Evolutionary conservation across 2,888 invertebrate genomes (phyloP).

Genomic region (Cyrtodaria siliqua): DNA sequence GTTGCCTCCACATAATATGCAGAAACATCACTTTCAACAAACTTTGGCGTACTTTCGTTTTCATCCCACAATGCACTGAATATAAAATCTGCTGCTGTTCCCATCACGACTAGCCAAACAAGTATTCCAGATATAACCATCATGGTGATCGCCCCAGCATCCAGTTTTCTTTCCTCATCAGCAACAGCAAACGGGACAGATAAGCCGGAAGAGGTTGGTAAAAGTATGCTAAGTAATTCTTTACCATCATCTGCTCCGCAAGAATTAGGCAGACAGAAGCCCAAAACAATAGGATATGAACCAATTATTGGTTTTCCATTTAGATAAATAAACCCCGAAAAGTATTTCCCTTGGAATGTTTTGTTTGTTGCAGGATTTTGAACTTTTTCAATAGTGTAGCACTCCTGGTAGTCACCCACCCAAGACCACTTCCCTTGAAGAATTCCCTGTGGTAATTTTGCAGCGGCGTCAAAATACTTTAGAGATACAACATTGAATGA

Average conservation of each 20-base stretch:
- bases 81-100: constrained; percentile 39
- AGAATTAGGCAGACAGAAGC: constrained; percentile 50
- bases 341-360: constrained; percentile 36
- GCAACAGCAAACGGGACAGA: constrained; percentile 7
- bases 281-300: constrained; percentile 17
- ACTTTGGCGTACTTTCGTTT: background rate
- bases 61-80: background rate
- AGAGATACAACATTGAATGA: background rate
- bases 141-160: constrained; percentile 26
- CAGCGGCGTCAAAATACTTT: constrained; percentile 37
- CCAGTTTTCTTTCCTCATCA: constrained; percentile 17
- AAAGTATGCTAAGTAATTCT: background rate
- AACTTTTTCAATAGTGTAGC: constrained; percentile 16
- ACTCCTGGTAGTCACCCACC: constrained; percentile 47
- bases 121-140: constrained; percentile 38
- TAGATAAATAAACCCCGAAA: constrained; percentile 15
- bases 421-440: constrained; percentile 33
- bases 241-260: constrained; percentile 29
- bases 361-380: constrained; percentile 16
- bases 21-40: background rate
- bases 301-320: constrained; percentile 32
- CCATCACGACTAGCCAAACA: constrained; percentile 21
- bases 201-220: background rate
- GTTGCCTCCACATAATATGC: background rate
- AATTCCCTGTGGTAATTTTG: constrained; percentile 39